A percentile compares a stretch with the other conserved stretches of the same genome.
Conservation (phyloP, 2,797 vertebrate genomes). For the Ispidina picta region DNA sequence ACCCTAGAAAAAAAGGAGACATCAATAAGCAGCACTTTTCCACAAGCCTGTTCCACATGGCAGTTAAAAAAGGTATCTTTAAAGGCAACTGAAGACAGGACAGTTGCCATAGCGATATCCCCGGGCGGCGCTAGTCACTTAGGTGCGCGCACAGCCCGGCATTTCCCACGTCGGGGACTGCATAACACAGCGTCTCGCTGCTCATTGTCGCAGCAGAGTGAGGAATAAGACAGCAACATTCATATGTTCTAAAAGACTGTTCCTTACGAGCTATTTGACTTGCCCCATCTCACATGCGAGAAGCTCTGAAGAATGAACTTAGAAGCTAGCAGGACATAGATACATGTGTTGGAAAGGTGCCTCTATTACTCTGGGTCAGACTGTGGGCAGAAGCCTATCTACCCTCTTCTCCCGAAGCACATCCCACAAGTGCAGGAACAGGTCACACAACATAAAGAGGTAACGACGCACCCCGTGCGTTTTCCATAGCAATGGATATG, state of each 20-base stretch:
- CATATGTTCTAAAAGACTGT: neutral
- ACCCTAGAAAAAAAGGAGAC: conserved; percentile 81
- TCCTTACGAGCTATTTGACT: neutral
- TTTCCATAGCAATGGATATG: neutral
- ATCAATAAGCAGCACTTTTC: neutral
- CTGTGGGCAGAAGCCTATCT: neutral
- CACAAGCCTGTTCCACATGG: neutral
- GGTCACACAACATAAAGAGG: neutral
- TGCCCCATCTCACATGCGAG: neutral
- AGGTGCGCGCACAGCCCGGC: neutral
- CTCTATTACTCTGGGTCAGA: neutral
- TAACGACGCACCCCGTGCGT: neutral
- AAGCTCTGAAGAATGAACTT: neutral
- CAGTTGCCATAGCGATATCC: neutral
- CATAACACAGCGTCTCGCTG: fast-evolving
- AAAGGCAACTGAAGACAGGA: neutral
- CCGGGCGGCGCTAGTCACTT: neutral
- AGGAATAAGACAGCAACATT: neutral
- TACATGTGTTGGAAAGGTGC: neutral
- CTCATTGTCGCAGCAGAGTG: neutral
- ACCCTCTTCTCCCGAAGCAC: neutral
- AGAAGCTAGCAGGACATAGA: neutral
- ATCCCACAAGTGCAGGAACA: neutral
- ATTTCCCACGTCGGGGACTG: neutral
- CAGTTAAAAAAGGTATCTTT: neutral